Percentiles rank a stretch among this genome's conserved stretches.
Conservation (phyloP, 2,797 vertebrate species). For the Glossophaga mutica region DNA sequence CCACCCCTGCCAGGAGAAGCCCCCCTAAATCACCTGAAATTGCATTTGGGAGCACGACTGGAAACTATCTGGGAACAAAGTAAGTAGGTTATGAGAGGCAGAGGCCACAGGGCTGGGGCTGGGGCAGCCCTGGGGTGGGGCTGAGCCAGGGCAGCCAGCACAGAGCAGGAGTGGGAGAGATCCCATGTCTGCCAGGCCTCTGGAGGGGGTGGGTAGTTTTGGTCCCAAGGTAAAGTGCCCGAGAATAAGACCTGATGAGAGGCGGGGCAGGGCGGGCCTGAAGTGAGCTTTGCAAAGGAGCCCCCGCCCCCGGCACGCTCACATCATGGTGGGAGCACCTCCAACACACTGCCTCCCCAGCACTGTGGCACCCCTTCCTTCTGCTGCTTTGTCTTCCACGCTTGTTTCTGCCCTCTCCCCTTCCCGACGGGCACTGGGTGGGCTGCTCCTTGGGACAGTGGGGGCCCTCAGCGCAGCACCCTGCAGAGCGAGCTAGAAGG, state of each 20-base stretch:
- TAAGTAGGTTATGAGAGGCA: background rate
- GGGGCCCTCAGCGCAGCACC: background rate
- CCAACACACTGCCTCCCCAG: background rate
- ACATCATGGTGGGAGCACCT: background rate
- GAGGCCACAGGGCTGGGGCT: background rate
- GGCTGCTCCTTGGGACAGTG: background rate
- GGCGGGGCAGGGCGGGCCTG: background rate
- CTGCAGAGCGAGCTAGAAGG: background rate
- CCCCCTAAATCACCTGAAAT: background rate
- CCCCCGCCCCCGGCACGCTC: background rate
- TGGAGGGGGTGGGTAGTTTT: background rate
- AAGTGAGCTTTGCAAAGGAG: constrained; percentile 6
- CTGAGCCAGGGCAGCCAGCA: background rate
- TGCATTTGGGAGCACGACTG: background rate
- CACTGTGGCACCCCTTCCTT: background rate
- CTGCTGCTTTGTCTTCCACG: background rate
- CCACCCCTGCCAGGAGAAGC: background rate
- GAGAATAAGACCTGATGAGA: background rate
- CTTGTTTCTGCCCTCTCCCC: background rate
- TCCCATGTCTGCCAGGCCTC: background rate
- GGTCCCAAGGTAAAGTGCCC: constrained; percentile 53
- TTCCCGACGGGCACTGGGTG: background rate
- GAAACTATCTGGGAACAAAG: background rate
- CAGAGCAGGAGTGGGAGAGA: background rate
- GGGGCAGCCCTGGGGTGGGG: background rate